Percentiles rank a stretch among this genome's conserved stretches.
These are phyloP conservation scores for Argentina silus DNA, from an alignment of 2,797 vertebrate species.

Conservation along the genomic window DNA sequence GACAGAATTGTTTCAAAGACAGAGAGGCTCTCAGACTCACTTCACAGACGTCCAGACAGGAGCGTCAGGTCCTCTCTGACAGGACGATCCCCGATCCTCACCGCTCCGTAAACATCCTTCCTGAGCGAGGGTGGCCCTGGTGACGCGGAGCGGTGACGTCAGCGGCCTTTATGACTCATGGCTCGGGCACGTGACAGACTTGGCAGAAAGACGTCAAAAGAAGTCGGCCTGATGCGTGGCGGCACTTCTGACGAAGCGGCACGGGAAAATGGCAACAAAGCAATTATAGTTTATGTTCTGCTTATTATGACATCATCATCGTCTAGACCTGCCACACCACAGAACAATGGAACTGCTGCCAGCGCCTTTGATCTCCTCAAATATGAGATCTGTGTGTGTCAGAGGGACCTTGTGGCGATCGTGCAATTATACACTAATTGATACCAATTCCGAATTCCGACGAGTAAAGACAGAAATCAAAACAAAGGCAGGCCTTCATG, in stretches of 20 bases:
- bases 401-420: no score
- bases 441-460: no score
- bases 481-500: slow-evolving; percentile 1
- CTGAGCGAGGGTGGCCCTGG: slow-evolving; percentile 8
- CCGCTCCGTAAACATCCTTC: slow-evolving; percentile 16
- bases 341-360: neutral
- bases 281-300: neutral
- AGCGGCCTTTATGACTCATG: neutral
- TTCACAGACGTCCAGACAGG: neutral
- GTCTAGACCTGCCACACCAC: neutral
- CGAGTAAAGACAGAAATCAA: no score
- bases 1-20: slow-evolving; percentile 41
- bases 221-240: neutral
- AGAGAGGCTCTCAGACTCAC: slow-evolving; percentile 20
- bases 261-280: neutral
- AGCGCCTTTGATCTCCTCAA: slow-evolving; percentile 6
- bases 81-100: slow-evolving; percentile 6
- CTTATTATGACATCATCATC: slow-evolving; percentile 12
- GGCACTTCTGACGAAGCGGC: neutral
- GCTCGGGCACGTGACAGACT: neutral
- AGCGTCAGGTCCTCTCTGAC: slow-evolving; percentile 16
- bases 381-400: no score
- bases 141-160: neutral
- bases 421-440: neutral
- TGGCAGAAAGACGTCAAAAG: neutral